phyloP scores from a whole-genome alignment of 2,113 vertebrate genomes.

The Rhadina sibilatrix region DNA sequence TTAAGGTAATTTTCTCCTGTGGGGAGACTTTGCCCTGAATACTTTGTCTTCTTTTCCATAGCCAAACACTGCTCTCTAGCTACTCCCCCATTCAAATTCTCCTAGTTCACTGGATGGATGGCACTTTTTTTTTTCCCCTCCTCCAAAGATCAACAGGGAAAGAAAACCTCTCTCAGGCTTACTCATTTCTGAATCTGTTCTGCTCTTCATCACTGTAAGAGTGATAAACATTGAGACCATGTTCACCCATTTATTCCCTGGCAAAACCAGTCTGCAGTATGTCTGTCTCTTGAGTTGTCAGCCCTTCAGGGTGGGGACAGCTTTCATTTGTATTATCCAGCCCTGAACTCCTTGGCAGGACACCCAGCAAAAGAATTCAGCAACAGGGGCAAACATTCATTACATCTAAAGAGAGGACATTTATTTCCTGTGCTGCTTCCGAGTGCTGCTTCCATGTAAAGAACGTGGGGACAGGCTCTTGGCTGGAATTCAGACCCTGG shows the following conservation, averaged over 20 bases:
- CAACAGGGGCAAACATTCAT: background rate
- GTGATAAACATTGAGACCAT: background rate
- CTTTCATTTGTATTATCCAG: background rate
- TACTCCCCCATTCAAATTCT: background rate
- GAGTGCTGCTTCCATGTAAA: background rate
- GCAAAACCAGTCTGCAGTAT: background rate
- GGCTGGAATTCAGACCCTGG: background rate
- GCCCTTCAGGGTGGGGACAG: background rate
- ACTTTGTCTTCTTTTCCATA: background rate
- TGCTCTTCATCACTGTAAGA: background rate
- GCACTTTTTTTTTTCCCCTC: background rate
- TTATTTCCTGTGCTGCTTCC: background rate
- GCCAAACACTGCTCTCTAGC: background rate
- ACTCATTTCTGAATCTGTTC: background rate
- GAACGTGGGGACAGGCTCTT: rapidly evolving
- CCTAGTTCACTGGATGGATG: background rate
- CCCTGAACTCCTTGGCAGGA: background rate
- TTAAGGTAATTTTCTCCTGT: background rate
- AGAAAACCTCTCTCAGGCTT: background rate
- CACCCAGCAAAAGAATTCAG: background rate
- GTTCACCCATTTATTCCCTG: background rate
- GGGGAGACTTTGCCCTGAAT: background rate
- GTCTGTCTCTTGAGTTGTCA: background rate
- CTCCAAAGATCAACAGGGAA: background rate
- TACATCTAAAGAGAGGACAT: background rate